Percentiles rank a stretch among this genome's conserved stretches.
phyloP scores from a whole-genome alignment of 2,888 invertebrate genomes.

The Exocentrus adspersus region DNA sequence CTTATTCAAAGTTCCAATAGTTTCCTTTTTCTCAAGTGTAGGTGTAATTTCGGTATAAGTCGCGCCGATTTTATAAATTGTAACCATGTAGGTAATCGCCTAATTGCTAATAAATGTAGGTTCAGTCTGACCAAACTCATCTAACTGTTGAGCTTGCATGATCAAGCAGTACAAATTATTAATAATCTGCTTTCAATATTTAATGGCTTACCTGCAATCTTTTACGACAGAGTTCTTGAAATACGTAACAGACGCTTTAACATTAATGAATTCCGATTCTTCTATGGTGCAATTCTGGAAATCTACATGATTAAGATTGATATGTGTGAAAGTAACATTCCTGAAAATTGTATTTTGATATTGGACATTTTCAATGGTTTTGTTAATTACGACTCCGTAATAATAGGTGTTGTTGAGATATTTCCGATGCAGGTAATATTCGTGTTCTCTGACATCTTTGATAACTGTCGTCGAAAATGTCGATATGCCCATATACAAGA shows the following conservation, averaged over 20 bases:
- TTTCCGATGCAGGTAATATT: constrained; percentile 54
- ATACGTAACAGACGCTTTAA: constrained; percentile 75
- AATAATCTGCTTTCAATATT: too few relatives aligned
- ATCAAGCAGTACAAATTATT: too few relatives aligned
- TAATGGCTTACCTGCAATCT: constrained; percentile 72
- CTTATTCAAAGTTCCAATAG: too few relatives aligned
- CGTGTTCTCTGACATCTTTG: constrained; percentile 62
- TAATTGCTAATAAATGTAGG: too few relatives aligned
- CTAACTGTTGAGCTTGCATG: too few relatives aligned
- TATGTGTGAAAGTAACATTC: constrained; percentile 74
- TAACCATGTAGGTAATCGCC: too few relatives aligned
- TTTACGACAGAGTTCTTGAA: constrained; percentile 72
- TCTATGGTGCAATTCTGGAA: constrained; percentile 77
- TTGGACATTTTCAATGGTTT: constrained; percentile 72
- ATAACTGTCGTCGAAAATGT: constrained; percentile 67
- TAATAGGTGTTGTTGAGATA: constrained; percentile 53
- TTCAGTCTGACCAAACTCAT: too few relatives aligned
- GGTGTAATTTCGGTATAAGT: too few relatives aligned
- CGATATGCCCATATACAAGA: constrained; percentile 66
- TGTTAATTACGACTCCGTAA: constrained; percentile 65
- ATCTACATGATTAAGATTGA: constrained; percentile 76
- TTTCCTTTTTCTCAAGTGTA: too few relatives aligned
- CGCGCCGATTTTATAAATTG: too few relatives aligned
- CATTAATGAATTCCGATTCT: constrained; percentile 75
- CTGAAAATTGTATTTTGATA: constrained; percentile 70